Evolutionary conservation across 2,888 invertebrate genomes (phyloP).

Genomic region (Drosophila pegasa): DNA sequence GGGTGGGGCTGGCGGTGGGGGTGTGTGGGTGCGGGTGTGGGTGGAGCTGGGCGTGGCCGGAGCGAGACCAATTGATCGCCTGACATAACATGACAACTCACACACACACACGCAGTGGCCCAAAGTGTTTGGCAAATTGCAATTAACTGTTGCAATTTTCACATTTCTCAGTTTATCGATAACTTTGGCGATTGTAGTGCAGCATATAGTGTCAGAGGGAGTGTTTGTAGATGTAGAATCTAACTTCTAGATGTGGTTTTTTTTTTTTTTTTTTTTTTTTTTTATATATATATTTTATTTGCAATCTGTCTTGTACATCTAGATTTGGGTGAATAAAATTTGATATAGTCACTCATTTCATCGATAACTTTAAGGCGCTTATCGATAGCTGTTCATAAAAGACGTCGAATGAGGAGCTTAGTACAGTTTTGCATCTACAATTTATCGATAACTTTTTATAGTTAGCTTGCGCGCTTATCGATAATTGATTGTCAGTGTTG

Average conservation of each 20-base stretch:
- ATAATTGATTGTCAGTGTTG: no score
- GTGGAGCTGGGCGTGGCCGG: constrained; percentile 3
- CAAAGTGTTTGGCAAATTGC: background rate
- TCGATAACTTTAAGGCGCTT: background rate
- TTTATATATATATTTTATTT: no score
- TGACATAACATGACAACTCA: constrained; percentile 35
- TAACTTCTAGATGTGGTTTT: no score
- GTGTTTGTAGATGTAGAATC: no score
- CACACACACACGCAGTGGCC: constrained; percentile 3
- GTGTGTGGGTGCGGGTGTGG: background rate
- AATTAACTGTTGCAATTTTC: background rate
- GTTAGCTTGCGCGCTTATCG: background rate
- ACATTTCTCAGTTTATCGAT: background rate
- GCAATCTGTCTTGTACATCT: no score
- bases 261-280: no score
- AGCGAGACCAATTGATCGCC: constrained; percentile 49
- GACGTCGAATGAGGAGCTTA: no score
- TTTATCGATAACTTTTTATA: background rate
- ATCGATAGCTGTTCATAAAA: background rate
- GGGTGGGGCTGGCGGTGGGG: constrained; percentile 9
- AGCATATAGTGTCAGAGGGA: background rate
- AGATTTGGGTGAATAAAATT: no score
- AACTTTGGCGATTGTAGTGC: background rate
- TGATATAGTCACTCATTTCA: background rate
- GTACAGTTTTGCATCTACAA: no score